A percentile compares a stretch with the other conserved stretches of the same genome.
phyloP scores from a whole-genome alignment of 2,888 invertebrate genomes.

The Drosophila kanekoi region DNA sequence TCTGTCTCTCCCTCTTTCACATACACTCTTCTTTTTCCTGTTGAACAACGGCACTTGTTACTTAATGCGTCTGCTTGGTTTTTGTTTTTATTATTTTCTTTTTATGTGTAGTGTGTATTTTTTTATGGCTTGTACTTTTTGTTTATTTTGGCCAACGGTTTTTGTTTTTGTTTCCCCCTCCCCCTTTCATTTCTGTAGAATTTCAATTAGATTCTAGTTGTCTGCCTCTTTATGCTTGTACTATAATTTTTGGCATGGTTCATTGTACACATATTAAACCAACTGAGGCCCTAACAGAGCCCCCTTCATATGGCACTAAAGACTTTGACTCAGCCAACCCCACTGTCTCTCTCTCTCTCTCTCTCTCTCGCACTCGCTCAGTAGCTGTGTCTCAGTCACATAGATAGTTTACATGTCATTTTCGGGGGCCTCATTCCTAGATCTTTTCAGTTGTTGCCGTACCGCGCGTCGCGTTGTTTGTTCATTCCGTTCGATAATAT shows the following conservation, averaged over 20 bases:
- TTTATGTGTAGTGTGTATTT: conserved; percentile 48
- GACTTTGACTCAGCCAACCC: conserved; percentile 43
- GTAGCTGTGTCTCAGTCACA: conserved; percentile 23
- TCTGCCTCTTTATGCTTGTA: conserved; percentile 27
- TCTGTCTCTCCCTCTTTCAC: background rate
- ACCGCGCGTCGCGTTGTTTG: conserved; percentile 65
- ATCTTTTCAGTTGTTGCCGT: conserved; percentile 60
- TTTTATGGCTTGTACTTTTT: conserved; percentile 49
- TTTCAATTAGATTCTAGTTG: conserved; percentile 64
- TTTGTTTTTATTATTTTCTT: conserved; percentile 53
- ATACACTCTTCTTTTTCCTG: conserved; percentile 20
- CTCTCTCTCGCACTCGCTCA: conserved; percentile 22
- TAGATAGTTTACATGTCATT: conserved; percentile 36
- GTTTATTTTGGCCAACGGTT: conserved; percentile 61
- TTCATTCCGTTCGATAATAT: conserved; percentile 29
- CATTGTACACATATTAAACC: conserved; percentile 66
- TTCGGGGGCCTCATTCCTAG: conserved; percentile 49
- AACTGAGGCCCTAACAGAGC: conserved; percentile 35
- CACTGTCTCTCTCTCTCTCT: conserved; percentile 19
- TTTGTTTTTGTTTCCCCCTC: conserved; percentile 31
- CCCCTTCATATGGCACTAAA: conserved; percentile 49
- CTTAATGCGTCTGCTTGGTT: conserved; percentile 62
- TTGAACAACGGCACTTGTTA: conserved; percentile 66
- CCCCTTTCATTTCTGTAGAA: conserved; percentile 56
- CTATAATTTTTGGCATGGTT: conserved; percentile 73